Base-by-base conservation (phyloP, 1,140 invertebrate species). In the Sesamia nonagrioides region DNA sequence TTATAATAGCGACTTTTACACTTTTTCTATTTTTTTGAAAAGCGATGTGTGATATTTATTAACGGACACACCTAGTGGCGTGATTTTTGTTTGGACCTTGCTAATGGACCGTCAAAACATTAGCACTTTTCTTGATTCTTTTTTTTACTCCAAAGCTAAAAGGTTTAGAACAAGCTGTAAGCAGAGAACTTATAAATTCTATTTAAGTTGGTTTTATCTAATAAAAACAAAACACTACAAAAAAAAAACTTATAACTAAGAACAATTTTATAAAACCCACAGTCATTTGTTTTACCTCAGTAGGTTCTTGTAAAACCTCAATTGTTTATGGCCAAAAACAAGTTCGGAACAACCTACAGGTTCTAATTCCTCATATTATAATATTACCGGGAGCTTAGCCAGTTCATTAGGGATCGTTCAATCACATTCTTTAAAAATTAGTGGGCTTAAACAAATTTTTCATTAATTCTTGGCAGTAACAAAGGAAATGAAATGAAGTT, bases 341-440 rank as follows among this genome's bases (percentile, higher is more conserved):
- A 81, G 80, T 80, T 84, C 74, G 40, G 82, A 84, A 85, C 86
- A 86, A 84, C 88, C 82, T 91, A 85, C 83, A 83, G 75, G 82
- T 81, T 88, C 89, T 92, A 90, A 89, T 87, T 86, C 83, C 83
- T 82, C 83, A 85, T 88, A 89, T 90, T 90, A 87, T 87, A 88
- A 89, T 88, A 90, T 89, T n/a, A n/a, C 91, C 87, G 85, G 89
- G 89, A 89, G 89, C 86, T 89, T 85, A 88, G 89, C 84, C 87
- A 86, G 88, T 91, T 92, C 88, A 92, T 91, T 92, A 91, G 82
- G 86, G 88, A 90, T 88, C 88, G 86, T 88, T 92, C 88, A 90
- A 92, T 90, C 90, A 90, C n/a, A n/a, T 91, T 83, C 84, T 87
- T 90, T 91, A 91, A 86, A 84, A 86, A 84, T 86, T 81, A 84